Base-by-base conservation (phyloP, 2,888 invertebrate species). In the Timema podura region DNA sequence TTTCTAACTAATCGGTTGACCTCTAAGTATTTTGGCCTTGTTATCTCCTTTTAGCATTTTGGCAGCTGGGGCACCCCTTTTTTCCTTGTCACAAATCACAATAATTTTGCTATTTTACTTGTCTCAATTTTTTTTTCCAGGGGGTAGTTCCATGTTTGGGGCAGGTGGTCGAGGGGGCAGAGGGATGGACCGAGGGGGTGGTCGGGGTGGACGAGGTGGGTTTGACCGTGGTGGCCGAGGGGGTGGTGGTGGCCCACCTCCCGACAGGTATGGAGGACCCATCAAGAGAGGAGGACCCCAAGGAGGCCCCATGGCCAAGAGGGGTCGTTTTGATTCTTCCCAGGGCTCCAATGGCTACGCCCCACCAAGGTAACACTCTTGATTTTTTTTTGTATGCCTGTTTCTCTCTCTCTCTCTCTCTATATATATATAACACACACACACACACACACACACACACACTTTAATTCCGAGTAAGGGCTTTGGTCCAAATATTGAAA, bases 281-380 rank as follows among this genome's bases (percentile, higher is more conserved):
- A 61, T 47, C 30, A 68, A 69, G 51, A 65, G 71, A 48, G 71
- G 71, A n/a, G 67, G 68, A 10, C 68, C 68, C 45, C 71, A 71
- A 47, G 71, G 73, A n/a, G 71, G 70, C 7, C 71, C 71, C 10
- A 68, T 70, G 67, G 71, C 71, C 64, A 73, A 73, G 67, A 64
- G 73, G 11, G 73, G 73, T 11, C 69, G 73, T 16, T 73, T 69
- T 67, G 71, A 71, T 59, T 59, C 66, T 8, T 68, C 66, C 7
- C 67, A 48, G 30, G 71, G 71, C 47, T 64, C 71, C 15, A 71
- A 71, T 45, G 71, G 71, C 6, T 71, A 71, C 45, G 48, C 71
- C 16, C n/a, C 68, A 11, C 64, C 70, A 30, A 68, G 71, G 71
- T 71, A 30, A 67, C 66, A 46, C 15, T 54, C 15, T 15, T 44